Evolutionary conservation across 2,797 vertebrate genomes (phyloP).

Genomic region (Poecilia wingei): DNA sequence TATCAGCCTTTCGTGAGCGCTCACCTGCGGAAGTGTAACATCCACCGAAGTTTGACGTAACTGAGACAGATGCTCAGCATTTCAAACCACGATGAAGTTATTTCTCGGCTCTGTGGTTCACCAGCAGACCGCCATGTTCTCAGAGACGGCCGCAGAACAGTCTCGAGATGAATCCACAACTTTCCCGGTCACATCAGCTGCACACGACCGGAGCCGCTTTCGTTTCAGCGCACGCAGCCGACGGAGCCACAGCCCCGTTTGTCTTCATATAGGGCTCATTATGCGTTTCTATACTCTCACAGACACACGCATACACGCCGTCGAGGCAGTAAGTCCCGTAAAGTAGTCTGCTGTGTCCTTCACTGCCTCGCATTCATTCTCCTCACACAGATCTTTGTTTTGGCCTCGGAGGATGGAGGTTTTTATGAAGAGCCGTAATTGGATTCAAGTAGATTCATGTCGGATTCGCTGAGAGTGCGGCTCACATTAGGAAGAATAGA

Average conservation of each 20-base stretch:
- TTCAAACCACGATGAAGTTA: conserved; percentile 29
- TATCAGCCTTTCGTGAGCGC: conserved; percentile 9
- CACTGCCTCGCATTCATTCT: conserved; percentile 21
- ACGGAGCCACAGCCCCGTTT: conserved; percentile 7
- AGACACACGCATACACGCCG: neutral
- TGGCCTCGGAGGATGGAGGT: conserved; percentile 19
- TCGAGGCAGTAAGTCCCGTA: conserved; percentile 1
- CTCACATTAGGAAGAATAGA: conserved; percentile 21
- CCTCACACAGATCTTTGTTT: conserved; percentile 1
- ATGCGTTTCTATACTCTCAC: neutral
- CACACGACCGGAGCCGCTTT: neutral
- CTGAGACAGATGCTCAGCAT: conserved; percentile 33
- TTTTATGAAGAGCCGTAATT: conserved; percentile 35
- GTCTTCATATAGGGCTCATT: conserved; percentile 7
- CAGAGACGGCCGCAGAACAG: conserved; percentile 11
- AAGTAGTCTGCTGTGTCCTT: conserved; percentile 19
- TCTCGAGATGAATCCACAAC: conserved; percentile 31
- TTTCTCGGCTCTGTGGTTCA: conserved; percentile 15
- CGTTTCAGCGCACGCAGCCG: neutral
- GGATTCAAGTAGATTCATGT: conserved; percentile 34
- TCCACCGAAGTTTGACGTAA: conserved; percentile 18
- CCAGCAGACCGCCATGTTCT: conserved; percentile 2
- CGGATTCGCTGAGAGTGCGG: conserved; percentile 19
- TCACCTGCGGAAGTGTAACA: conserved; percentile 31
- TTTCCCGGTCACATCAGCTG: conserved; percentile 3